Base-by-base conservation (phyloP, 1,140 invertebrate species). In the Ostrea edulis region DNA sequence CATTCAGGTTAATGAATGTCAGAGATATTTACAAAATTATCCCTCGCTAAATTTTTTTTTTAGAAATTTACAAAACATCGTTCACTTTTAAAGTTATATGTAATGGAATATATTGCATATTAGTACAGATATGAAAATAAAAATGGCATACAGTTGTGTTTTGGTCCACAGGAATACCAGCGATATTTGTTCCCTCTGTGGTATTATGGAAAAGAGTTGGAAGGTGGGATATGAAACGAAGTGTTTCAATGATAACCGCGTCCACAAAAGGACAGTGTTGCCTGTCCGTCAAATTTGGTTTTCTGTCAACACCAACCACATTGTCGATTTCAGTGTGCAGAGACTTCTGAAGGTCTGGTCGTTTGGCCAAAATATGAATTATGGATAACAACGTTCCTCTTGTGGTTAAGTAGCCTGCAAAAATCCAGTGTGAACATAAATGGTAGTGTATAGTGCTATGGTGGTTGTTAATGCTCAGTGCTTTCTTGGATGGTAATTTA, bases 291-390 rank as follows among this genome's bases (percentile, higher is more conserved):
- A 86, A n/a, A 54, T 68, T 29, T 54, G 71, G 68, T 81, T 81
- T 7, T 86, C 85, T 82, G 0, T 17, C 22, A 55, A 0, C 14
- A n/a, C 85, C 85, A 2, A 55, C 29, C 0, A 86, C 85, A 29
- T 81, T 12, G 85, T 86, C 85, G 29, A 86, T 52, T 55, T 86
- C 85, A 1, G 22, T 35, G 29, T 86, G 85, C 17, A 86, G 35
- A 54, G 9, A 55, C n/a, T 25, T 81, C 53, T 86, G 85, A 17
- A 86, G 4, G 11, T 82, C 71, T 8, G 68, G 51, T 81, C 68
- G 53, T 82, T 51, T 55, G 14, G 29, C 25, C 0, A 86, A 25
- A 29, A 86, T 86, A 2, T 55, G 68, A 54, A 86, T 14, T 0
- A 52, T 22, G 25, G 52, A 81, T 11, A 86, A 25, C 22, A 86